Evolutionary conservation across 2,797 vertebrate genomes (phyloP).

Genomic region (Huso huso): DNA sequence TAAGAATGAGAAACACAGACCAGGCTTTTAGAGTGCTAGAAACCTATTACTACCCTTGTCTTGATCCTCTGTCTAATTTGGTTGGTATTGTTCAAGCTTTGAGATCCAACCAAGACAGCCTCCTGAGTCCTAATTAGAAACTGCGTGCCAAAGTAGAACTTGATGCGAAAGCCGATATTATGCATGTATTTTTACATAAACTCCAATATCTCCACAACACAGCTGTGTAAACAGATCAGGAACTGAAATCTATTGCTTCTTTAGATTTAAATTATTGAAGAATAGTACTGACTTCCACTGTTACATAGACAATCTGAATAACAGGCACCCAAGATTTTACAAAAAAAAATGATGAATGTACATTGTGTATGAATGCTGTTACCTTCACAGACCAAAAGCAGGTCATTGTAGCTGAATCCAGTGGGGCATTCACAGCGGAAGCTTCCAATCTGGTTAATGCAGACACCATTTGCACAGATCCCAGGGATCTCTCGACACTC

Average conservation of each 20-base stretch:
- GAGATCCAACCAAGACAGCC: too few species aligned
- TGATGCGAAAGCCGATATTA: too few species aligned
- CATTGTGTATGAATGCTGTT: not conserved
- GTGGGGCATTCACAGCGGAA: constrained; percentile 71
- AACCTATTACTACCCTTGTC: not conserved
- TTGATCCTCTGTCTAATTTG: not conserved
- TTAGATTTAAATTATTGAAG: too few species aligned
- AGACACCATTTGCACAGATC: constrained; percentile 68
- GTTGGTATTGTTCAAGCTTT: too few species aligned
- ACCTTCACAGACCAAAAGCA: constrained; percentile 71
- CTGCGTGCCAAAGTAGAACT: too few species aligned
- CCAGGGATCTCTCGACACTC: constrained; percentile 70
- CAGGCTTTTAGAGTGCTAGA: not conserved
- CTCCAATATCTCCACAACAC: too few species aligned
- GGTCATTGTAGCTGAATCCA: constrained; percentile 69
- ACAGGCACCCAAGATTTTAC: not conserved
- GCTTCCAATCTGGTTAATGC: constrained; percentile 70
- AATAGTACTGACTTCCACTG: not conserved
- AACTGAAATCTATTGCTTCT: too few species aligned
- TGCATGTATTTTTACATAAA: too few species aligned
- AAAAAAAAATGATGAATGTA: constrained; percentile 11
- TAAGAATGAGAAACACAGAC: not conserved
- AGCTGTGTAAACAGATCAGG: too few species aligned
- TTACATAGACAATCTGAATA: not conserved
- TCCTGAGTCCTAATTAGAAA: too few species aligned